These are phyloP conservation scores for Tuberolachnus salignus DNA, from an alignment of 2,888 invertebrate species.

Conservation along the genomic window DNA sequence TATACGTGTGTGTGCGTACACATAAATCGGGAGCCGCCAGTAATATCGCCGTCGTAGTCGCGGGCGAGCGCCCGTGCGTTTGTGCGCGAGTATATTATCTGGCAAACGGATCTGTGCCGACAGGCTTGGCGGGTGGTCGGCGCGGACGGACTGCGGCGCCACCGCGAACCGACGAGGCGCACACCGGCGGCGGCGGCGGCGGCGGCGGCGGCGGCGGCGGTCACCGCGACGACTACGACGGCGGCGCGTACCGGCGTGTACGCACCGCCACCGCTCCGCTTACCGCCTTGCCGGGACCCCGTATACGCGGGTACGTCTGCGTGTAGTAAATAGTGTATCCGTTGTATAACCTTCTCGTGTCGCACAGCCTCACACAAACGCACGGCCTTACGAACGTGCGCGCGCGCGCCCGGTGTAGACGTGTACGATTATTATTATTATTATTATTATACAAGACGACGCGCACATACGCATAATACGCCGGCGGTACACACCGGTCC, in stretches of 20 bases:
- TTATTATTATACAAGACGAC: no score
- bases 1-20: not conserved
- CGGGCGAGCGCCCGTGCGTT: not conserved
- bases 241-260: conserved; percentile 17
- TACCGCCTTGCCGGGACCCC: not conserved
- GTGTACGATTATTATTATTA: no score
- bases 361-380: not conserved
- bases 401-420: not conserved
- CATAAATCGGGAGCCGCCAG: conserved; percentile 55
- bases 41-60: conserved; percentile 1
- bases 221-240: not conserved
- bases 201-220: not conserved
- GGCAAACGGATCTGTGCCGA: conserved; percentile 55
- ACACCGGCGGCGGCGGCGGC: conserved; percentile 44
- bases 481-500: no score
- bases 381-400: not conserved
- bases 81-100: conserved; percentile 23
- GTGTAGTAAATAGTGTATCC: not conserved
- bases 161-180: conserved; percentile 37
- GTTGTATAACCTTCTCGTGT: conserved; percentile 30
- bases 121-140: conserved; percentile 55
- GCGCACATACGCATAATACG: no score
- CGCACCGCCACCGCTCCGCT: not conserved
- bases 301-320: not conserved
- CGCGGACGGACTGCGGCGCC: conserved; percentile 54